A percentile compares a stretch with the other conserved stretches of the same genome.
Conservation (phyloP, 2,797 vertebrate genomes). For the Cephalopachus bancanus region DNA sequence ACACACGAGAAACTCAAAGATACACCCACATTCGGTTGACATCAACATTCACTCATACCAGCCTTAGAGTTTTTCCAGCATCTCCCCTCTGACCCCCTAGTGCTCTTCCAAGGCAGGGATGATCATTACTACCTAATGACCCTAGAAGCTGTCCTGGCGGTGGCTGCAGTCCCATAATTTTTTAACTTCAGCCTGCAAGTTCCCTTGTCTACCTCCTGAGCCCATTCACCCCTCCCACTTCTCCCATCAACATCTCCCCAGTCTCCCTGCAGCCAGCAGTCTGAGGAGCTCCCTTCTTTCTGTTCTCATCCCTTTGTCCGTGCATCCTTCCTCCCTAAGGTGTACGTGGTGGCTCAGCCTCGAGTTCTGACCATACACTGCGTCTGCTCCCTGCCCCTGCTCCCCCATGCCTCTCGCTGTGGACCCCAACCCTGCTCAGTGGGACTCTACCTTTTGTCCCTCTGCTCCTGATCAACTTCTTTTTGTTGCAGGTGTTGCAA, state of each 20-base stretch:
- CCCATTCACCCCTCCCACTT: accelerated
- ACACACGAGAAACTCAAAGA: no score
- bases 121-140: no score
- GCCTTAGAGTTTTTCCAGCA: neutral
- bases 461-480: neutral
- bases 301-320: neutral
- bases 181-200: no score
- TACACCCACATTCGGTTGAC: no score
- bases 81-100: accelerated
- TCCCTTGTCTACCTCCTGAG: neutral
- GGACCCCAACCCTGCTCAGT: neutral
- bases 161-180: accelerated
- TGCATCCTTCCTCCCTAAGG: neutral
- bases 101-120: accelerated
- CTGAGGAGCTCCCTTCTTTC: neutral
- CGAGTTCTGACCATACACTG: no score
- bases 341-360: accelerated
- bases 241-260: neutral
- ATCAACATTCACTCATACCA: neutral
- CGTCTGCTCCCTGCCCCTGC: neutral
- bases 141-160: no score
- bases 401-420: accelerated
- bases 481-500: neutral
- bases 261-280: accelerated
- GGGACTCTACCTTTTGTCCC: no score